Evolutionary conservation across 2,888 invertebrate genomes (phyloP).

Genomic region (Stenichneumon culpator): DNA sequence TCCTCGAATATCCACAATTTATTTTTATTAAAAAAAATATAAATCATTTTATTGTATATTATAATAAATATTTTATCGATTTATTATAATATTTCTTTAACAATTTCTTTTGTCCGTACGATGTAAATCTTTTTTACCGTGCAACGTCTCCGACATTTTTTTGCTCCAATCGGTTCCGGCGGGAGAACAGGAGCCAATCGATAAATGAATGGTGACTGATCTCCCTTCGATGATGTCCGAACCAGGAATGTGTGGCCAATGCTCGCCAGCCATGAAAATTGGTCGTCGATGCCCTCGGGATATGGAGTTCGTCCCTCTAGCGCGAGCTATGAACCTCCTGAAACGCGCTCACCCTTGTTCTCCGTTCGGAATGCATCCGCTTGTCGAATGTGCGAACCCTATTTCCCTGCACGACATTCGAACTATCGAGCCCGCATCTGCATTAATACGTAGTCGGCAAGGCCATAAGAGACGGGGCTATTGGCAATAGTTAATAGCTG

Average conservation of each 20-base stretch:
- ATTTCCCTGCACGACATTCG: background rate
- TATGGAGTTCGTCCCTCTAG: constrained; percentile 19
- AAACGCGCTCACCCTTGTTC: background rate
- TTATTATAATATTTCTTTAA: too few relatives aligned
- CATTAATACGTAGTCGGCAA: constrained; percentile 5
- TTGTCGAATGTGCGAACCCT: constrained; percentile 2
- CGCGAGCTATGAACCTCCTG: constrained; percentile 7
- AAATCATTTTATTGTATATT: background rate
- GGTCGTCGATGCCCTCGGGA: constrained; percentile 29
- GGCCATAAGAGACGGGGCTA: constrained; percentile 4
- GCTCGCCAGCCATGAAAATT: constrained; percentile 2
- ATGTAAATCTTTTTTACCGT: background rate
- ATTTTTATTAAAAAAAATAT: background rate
- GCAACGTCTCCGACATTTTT: background rate
- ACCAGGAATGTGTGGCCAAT: background rate
- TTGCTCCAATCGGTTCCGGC: background rate
- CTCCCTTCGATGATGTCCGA: background rate
- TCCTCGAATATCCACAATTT: background rate
- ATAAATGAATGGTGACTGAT: background rate
- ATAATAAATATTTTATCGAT: too few relatives aligned
- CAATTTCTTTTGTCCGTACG: background rate
- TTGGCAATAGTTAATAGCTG: constrained; percentile 58
- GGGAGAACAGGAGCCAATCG: background rate
- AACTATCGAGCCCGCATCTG: constrained; percentile 13
- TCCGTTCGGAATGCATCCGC: background rate